Percentiles rank a stretch among this genome's conserved stretches.
These are phyloP conservation scores for Microcebus ravelobensis DNA, from an alignment of 2,113 vertebrate genomes.

Conservation along the genomic window DNA sequence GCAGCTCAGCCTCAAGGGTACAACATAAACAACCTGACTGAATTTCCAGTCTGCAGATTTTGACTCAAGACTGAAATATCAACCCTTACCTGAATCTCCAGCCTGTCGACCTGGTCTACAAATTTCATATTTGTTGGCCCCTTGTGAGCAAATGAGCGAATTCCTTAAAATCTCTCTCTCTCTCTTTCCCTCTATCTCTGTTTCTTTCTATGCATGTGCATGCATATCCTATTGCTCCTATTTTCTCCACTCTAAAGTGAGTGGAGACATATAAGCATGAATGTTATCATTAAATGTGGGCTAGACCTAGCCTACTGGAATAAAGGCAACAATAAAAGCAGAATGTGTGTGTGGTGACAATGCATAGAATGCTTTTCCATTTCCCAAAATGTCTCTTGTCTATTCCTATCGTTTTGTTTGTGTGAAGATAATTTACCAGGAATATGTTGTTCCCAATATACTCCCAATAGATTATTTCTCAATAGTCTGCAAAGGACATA, in stretches of 20 bases:
- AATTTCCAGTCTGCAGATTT: not conserved
- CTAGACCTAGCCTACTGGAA: not conserved
- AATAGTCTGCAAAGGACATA: not conserved
- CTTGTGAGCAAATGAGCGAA: not conserved
- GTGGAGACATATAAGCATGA: not conserved
- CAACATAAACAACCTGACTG: not conserved
- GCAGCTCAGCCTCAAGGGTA: not conserved
- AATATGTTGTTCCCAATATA: not conserved
- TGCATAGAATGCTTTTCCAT: not conserved
- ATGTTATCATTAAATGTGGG: not conserved
- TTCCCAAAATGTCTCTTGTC: not conserved
- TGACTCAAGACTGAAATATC: not conserved
- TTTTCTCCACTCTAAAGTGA: not conserved
- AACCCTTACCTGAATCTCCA: not conserved
- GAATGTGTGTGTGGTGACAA: not conserved
- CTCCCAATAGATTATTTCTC: not conserved
- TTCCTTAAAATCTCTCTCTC: not conserved
- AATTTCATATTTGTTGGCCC: not conserved
- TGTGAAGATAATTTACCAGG: not conserved
- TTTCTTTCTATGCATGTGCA: not conserved
- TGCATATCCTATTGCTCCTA: not conserved
- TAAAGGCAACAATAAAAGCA: not conserved
- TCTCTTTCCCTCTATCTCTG: not conserved
- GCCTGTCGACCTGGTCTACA: not conserved
- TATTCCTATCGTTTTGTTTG: not conserved